Percentiles rank a stretch among this genome's conserved stretches.
These are phyloP conservation scores for Crocuta crocuta DNA, from an alignment of 2,113 vertebrate species.

Conservation along the genomic window DNA sequence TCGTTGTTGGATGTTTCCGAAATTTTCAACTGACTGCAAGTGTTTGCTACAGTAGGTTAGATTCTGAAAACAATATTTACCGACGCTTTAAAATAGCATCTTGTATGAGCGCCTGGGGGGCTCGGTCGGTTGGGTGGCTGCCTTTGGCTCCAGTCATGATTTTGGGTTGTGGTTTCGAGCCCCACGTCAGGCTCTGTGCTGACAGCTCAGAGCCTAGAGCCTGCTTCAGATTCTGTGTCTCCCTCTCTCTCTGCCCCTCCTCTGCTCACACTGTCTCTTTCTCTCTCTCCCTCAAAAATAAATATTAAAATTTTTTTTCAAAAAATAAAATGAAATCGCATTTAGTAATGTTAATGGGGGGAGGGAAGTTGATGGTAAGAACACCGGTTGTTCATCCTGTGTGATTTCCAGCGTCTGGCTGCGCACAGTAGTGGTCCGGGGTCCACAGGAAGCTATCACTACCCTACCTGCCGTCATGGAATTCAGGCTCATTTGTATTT, in stretches of 20 bases:
- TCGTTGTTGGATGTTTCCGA: not conserved
- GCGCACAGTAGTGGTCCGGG: not conserved
- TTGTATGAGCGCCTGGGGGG: not conserved
- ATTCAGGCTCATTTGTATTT: not conserved
- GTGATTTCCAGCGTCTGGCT: not conserved
- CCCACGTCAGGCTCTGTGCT: too few species aligned
- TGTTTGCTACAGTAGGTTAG: not conserved
- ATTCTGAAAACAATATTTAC: not conserved
- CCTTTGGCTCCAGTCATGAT: too few species aligned
- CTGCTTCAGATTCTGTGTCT: too few species aligned
- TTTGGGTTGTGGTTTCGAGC: too few species aligned
- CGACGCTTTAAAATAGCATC: not conserved
- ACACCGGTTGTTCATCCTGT: fast-evolving
- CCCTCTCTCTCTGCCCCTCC: too few species aligned
- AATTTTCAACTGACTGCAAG: not conserved
- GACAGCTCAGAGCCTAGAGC: too few species aligned
- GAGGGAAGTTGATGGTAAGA: too few species aligned
- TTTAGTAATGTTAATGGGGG: not conserved
- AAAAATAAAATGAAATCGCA: too few species aligned
- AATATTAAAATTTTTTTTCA: too few species aligned
- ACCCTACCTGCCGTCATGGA: not conserved
- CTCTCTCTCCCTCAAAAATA: too few species aligned
- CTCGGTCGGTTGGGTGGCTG: too few species aligned
- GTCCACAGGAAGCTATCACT: not conserved
- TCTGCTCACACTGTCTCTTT: too few species aligned